phyloP scores from a whole-genome alignment of 64 coral and sea anemone species.

The Montipora capricornis region DNA sequence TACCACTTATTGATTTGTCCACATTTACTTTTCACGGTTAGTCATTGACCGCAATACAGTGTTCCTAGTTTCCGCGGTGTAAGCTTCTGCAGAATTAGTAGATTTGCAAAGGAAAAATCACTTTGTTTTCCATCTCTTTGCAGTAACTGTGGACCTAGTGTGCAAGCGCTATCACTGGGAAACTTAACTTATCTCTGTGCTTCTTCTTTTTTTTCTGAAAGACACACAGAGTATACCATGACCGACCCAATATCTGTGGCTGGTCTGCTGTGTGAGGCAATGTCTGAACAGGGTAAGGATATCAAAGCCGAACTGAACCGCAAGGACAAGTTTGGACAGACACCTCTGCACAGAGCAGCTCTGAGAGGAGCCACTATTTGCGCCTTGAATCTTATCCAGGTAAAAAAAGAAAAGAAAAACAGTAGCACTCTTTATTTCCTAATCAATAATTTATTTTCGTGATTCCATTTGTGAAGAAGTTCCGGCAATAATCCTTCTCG shows the following conservation, averaged over 20 bases:
- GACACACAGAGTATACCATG: slow-evolving; percentile 75
- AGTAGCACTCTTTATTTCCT: too few species aligned
- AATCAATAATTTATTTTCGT: too few species aligned
- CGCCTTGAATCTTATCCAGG: slow-evolving; percentile 82
- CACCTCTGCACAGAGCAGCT: slow-evolving; percentile 82
- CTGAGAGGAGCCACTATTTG: slow-evolving; percentile 91
- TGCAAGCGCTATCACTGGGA: neutral
- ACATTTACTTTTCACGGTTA: too few species aligned
- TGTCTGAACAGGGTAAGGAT: slow-evolving; percentile 83
- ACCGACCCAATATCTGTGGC: slow-evolving; percentile 84
- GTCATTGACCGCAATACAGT: too few species aligned
- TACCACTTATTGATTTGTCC: too few species aligned
- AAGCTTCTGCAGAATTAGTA: too few species aligned
- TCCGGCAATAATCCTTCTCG: too few species aligned
- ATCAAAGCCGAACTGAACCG: slow-evolving; percentile 63
- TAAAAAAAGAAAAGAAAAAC: neutral
- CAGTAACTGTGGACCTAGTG: neutral
- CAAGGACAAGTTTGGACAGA: slow-evolving; percentile 86
- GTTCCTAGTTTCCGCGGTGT: too few species aligned
- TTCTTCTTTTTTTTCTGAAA: neutral
- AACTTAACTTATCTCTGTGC: neutral
- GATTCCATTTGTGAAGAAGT: too few species aligned
- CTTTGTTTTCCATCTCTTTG: neutral
- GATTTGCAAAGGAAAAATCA: neutral
- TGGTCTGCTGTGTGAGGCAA: slow-evolving; percentile 79